phyloP scores from a whole-genome alignment of 2,888 invertebrate genomes.

The Dichetophora obliterata region DNA sequence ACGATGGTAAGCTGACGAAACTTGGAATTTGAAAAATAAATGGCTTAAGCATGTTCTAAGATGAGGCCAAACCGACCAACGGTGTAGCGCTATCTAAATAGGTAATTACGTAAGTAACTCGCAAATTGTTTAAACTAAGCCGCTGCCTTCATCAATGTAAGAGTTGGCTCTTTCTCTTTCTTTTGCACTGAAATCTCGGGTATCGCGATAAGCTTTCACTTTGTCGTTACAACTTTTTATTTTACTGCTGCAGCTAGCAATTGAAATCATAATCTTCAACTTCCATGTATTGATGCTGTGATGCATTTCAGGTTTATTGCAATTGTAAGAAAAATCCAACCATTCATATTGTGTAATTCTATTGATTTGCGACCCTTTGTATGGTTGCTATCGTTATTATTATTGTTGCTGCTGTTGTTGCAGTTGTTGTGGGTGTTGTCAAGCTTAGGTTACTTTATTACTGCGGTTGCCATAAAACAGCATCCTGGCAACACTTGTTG shows the following conservation, averaged over 20 bases:
- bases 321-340: neutral
- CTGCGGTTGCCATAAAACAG: too few species aligned
- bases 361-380: neutral
- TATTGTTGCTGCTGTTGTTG: neutral
- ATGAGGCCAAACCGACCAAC: too few species aligned
- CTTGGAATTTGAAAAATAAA: too few species aligned
- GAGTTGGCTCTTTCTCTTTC: neutral
- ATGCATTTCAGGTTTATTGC: neutral
- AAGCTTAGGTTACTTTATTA: too few species aligned
- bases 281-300: neutral
- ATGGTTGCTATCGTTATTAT: neutral
- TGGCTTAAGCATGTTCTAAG: too few species aligned
- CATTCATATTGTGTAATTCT: neutral
- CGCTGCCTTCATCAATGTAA: neutral
- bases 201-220: neutral
- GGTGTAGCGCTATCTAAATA: too few species aligned
- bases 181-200: neutral
- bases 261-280: constrained; percentile 5
- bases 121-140: too few species aligned
- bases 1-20: too few species aligned
- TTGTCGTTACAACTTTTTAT: neutral
- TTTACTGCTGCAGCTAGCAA: neutral
- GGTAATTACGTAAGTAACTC: too few species aligned
- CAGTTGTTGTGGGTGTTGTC: too few species aligned
- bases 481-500: too few species aligned